These are phyloP conservation scores for Sarcophaga peregrina DNA, from an alignment of 1,140 invertebrate genomes.

Conservation along the genomic window DNA sequence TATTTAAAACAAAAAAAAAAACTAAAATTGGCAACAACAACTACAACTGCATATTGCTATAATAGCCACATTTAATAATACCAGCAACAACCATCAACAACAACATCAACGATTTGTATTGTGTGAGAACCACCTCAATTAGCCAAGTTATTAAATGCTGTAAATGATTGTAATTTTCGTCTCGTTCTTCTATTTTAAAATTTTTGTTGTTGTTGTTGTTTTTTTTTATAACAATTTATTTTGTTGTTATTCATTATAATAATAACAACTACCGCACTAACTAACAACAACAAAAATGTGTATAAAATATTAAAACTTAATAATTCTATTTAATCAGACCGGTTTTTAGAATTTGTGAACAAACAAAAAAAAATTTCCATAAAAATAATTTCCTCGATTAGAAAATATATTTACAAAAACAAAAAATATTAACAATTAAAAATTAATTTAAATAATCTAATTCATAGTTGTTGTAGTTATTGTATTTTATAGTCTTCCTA, in stretches of 20 bases:
- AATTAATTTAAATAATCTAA: conserved; percentile 6
- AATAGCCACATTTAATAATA: background rate
- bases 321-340: background rate
- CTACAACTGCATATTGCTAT: background rate
- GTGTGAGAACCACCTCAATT: conserved; percentile 12
- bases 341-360: background rate
- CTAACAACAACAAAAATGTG: background rate
- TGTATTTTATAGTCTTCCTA: no score
- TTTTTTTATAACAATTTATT: background rate
- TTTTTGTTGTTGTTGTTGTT: background rate
- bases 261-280: background rate
- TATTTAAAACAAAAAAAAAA: background rate
- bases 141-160: conserved; percentile 6
- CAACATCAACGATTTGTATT: background rate
- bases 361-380: background rate
- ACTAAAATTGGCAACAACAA: background rate
- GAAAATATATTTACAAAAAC: background rate
- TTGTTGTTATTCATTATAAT: background rate
- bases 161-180: background rate
- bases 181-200: no score
- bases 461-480: background rate
- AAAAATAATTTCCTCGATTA: background rate
- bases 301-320: background rate
- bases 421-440: conserved; percentile 5
- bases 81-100: background rate